Conservation (phyloP, 2,888 invertebrate species). For the Dynastes grantii region DNA sequence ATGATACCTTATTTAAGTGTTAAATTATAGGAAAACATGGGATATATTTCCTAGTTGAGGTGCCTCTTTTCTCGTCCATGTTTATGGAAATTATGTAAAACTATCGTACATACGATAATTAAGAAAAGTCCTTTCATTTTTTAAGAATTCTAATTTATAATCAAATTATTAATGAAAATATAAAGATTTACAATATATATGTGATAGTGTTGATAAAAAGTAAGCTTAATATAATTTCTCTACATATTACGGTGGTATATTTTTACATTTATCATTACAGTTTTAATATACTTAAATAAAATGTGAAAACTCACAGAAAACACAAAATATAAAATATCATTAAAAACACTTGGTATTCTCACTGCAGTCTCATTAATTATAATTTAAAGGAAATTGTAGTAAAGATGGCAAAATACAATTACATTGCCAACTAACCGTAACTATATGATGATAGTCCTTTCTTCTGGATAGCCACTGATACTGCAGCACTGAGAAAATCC, state of each 20-base stretch:
- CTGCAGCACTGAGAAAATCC: slow-evolving; percentile 82
- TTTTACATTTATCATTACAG: not conserved
- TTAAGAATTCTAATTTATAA: not conserved
- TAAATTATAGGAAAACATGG: too few relatives aligned
- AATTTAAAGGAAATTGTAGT: not conserved
- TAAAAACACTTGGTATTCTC: slow-evolving; percentile 18
- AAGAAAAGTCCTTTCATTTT: not conserved
- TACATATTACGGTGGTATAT: not conserved
- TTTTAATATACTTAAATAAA: slow-evolving; percentile 6
- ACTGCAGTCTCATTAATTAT: slow-evolving; percentile 30
- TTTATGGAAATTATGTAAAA: too few relatives aligned
- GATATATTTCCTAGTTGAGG: too few relatives aligned
- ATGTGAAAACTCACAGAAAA: not conserved
- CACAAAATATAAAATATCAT: slow-evolving; percentile 21
- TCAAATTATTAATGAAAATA: slow-evolving; percentile 9
- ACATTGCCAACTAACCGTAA: slow-evolving; percentile 51
- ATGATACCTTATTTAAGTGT: too few relatives aligned
- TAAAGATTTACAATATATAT: not conserved
- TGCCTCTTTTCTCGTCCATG: too few relatives aligned
- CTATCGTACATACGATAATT: too few relatives aligned
- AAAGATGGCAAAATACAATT: slow-evolving; percentile 8
- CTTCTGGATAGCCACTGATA: slow-evolving; percentile 82
- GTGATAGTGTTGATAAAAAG: not conserved
- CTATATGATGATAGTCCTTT: slow-evolving; percentile 77
- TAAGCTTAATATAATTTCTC: not conserved